These are phyloP conservation scores for Frankliniella fusca DNA, from an alignment of 2,888 invertebrate species.

Conservation along the genomic window DNA sequence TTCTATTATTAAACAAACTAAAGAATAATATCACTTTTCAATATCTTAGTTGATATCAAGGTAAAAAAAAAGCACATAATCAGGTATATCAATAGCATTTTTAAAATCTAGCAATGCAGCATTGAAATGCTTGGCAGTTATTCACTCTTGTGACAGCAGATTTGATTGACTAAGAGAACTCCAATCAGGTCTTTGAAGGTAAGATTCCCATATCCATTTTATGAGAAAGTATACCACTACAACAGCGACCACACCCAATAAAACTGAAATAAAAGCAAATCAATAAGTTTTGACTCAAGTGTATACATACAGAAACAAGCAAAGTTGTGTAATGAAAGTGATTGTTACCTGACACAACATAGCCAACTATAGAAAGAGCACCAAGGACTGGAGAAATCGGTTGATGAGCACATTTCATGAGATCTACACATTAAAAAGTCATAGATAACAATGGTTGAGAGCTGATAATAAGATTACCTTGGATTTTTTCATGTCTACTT, in stretches of 20 bases:
- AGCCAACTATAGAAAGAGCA: neutral
- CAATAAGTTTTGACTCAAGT: neutral
- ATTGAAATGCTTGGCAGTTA: too few species aligned
- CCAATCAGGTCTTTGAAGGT: slow-evolving; percentile 5
- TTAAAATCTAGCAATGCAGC: too few species aligned
- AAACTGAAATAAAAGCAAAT: neutral
- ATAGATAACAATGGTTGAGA: neutral
- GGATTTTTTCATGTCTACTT: neutral
- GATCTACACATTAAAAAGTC: neutral
- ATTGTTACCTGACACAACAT: slow-evolving; percentile 2
- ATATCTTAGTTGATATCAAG: neutral
- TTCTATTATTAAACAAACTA: neutral
- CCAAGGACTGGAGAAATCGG: neutral
- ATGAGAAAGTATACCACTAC: slow-evolving; percentile 2
- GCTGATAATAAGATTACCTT: neutral
- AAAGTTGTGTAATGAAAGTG: neutral
- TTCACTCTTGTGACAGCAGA: slow-evolving; percentile 7
- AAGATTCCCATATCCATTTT: slow-evolving; percentile 10
- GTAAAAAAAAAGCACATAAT: neutral
- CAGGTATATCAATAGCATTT: neutral
- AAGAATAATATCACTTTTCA: neutral
- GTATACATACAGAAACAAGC: neutral
- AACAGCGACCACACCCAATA: neutral
- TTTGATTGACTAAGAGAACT: slow-evolving; percentile 3
- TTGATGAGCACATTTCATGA: slow-evolving; percentile 10